These are phyloP conservation scores for Pseudotriccus pelzelni DNA, from an alignment of 2,797 vertebrate species.

Conservation along the genomic window DNA sequence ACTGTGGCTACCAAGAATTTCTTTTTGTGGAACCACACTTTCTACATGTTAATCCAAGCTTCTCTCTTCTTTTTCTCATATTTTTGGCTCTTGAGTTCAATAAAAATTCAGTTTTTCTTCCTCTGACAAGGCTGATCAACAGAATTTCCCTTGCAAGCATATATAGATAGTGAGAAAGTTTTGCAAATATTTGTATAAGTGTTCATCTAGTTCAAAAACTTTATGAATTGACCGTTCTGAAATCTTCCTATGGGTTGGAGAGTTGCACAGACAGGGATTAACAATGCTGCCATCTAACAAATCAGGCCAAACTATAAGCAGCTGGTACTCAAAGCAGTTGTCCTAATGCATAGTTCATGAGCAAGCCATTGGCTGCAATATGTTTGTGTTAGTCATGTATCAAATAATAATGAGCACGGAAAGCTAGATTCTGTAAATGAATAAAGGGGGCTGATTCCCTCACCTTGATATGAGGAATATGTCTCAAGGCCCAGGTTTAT, in stretches of 20 bases:
- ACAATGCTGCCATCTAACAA: background rate
- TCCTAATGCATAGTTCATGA: conserved; percentile 20
- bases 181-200: background rate
- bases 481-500: background rate
- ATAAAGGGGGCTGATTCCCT: background rate
- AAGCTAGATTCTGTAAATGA: background rate
- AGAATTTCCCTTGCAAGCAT: background rate
- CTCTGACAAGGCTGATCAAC: background rate
- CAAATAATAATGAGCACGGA: background rate
- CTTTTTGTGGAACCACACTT: background rate
- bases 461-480: background rate
- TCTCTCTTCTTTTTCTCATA: background rate
- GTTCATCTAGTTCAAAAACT: background rate
- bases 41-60: background rate
- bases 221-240: background rate
- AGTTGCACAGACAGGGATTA: background rate
- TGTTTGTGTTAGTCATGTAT: background rate
- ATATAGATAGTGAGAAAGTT: background rate
- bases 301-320: background rate
- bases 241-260: background rate
- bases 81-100: background rate
- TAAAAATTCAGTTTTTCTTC: background rate
- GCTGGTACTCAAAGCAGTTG: background rate
- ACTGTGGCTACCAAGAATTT: background rate
- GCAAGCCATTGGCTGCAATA: background rate